Evolutionary conservation across 2,888 invertebrate genomes (phyloP).

Genomic region (Andrena praecox): DNA sequence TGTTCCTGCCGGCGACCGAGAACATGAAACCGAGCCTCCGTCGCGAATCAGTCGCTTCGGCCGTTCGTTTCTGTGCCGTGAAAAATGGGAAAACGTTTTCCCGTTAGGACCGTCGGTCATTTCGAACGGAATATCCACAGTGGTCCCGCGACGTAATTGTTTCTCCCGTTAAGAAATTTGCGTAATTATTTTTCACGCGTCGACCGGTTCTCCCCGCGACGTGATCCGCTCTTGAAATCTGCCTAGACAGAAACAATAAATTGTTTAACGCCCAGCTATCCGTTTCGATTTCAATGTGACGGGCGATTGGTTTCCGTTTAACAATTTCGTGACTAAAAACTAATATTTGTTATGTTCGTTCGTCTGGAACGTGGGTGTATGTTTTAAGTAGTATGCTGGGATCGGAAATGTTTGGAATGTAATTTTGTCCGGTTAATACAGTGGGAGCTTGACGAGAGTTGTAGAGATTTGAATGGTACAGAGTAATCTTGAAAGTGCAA

Average conservation of each 20-base stretch:
- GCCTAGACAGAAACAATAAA: background rate
- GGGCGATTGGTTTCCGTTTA: background rate
- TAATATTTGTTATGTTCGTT: too few relatives aligned
- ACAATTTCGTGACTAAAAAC: too few relatives aligned
- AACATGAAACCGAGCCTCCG: background rate
- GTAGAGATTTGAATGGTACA: background rate
- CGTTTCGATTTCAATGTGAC: background rate
- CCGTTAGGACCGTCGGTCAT: background rate
- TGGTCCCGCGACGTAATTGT: background rate
- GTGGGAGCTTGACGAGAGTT: background rate
- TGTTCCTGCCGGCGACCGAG: conserved; percentile 2
- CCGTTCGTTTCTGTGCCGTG: background rate
- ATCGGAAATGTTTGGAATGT: background rate
- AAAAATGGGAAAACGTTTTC: background rate
- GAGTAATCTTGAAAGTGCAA: too few relatives aligned
- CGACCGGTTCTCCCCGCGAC: background rate
- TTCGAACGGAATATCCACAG: background rate
- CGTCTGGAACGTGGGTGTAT: background rate
- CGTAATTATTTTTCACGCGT: background rate
- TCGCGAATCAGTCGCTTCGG: background rate
- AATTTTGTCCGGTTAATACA: background rate
- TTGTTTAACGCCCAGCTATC: background rate
- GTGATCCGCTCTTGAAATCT: background rate
- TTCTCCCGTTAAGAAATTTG: too few relatives aligned
- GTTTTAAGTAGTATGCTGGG: background rate